phyloP scores from a whole-genome alignment of 2,113 vertebrate genomes.

The Brachyhypopomus occidentalis region DNA sequence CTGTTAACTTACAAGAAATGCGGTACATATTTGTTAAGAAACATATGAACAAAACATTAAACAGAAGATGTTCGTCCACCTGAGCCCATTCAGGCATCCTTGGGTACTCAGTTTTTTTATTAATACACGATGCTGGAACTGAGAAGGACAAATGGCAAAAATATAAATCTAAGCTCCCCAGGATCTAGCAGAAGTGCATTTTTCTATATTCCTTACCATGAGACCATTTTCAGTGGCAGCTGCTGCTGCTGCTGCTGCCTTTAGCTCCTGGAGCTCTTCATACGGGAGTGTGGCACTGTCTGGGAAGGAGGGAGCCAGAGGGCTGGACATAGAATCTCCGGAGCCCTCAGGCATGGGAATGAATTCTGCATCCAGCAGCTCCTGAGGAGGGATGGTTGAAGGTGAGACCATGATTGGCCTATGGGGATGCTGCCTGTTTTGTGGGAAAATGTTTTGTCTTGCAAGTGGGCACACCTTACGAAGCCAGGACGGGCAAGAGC shows the following conservation, averaged over 20 bases:
- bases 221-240: constrained; percentile 61
- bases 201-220: constrained; percentile 60
- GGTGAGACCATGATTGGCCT: neutral
- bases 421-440: neutral
- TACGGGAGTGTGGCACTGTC: constrained; percentile 74
- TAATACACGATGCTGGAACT: neutral
- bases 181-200: neutral
- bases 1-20: constrained; percentile 64
- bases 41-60: neutral
- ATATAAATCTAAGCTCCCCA: neutral
- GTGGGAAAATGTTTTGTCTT: neutral
- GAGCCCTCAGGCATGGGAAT: constrained; percentile 89
- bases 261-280: constrained; percentile 86
- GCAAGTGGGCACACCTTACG: constrained; percentile 78
- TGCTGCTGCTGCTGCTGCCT: constrained; percentile 78
- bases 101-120: neutral
- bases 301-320: constrained; percentile 55
- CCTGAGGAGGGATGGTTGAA: constrained; percentile 68
- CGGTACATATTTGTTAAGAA: neutral
- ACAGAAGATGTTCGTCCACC: neutral
- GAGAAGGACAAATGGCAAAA: neutral
- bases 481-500: constrained; percentile 96
- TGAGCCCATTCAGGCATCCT: too few relatives aligned
- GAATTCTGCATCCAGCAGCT: constrained; percentile 93
- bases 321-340: constrained; percentile 49